Evolutionary conservation across 2,113 vertebrate genomes (phyloP), one percentile per base, ranked within the genome.

Genomic region (Ptilorrhoa leucosticta): DNA sequence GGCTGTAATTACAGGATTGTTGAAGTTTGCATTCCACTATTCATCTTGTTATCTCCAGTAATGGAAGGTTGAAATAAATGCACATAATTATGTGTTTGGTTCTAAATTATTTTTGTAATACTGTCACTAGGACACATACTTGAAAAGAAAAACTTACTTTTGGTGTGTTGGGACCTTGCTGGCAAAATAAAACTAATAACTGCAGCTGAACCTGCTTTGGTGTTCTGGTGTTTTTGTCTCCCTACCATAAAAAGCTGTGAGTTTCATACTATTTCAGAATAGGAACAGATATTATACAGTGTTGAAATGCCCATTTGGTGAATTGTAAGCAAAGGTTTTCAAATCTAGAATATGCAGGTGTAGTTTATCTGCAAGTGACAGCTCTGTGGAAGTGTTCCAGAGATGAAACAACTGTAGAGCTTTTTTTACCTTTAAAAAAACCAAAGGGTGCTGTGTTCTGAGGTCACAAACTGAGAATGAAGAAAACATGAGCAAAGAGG

Each of bases 11-110:
- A 98, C 94, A 97, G 97, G 96, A 97, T 97, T 98, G 97, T 98
- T 98, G 97, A 98, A 98, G 97, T 97, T 98, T 58, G 73, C 92
- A 89, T 98, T 98, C 97, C 96, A 97, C 97, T 97, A 95, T 98
- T 98, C 98, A 97, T 98, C 97, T 98, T 98, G 97, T 98, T 98
- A 97, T 98, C 97, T 97, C 86, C 90, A 86, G 94, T 97, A 97
- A 97, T 97, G 95, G 96, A 97, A 98, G 96, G 97, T 93, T 98
- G 95, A 94, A 98, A 98, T 98, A 98, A 98, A 98, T 97, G 96
- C 97, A 97, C 96, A 87, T 98, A 98, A 98, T 98, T 98, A 97
- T 83, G 94, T 28, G 57, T 95, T 97, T 97, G 96, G 93, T 97
- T 93, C 94, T 96, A 97, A 97, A 97, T 98, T 97, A 97, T 97